Evolutionary conservation across 1,140 invertebrate genomes (phyloP), one percentile per base, ranked within the genome.

Genomic region (Drosophila nasuta): DNA sequence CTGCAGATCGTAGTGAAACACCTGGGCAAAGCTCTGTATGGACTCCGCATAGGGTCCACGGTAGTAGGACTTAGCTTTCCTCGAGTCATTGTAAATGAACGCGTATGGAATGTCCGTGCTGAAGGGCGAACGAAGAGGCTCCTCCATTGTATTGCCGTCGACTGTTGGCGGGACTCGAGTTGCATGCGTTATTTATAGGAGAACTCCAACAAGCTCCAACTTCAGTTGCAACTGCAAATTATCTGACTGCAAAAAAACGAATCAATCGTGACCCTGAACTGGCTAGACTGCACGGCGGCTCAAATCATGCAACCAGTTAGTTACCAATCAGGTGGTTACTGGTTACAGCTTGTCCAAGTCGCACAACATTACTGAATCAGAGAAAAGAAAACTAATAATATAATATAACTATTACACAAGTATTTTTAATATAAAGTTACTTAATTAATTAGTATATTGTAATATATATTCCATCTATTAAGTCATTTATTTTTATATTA

Each of bases 101-200:
- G 88, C 88, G 46, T 75, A 51, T 0, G 88, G 88, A 4, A 91
- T 75, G 5, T 91, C 88, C 52, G 70, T 68, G 8, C 71, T 77
- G 5, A 81, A 91, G 0, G 88, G 88, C 73, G 88, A 75, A 25
- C 56, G 59, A 25, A 91, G 68, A 2, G n/a, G 48, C 7, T 57
- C 65, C 46, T 38, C 10, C 33, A 54, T 49, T 75, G 80, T 83
- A 62, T 58, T 68, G 11, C 17, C 3, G 13, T 54, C 38, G 54
- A 85, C 85, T 88, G 68, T 68, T 35, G 20, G 6, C 30, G 15
- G 3, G 11, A 28, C 46, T 20, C 58, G 41, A 69, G 77, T 13
- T 28, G n/a, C 57, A 35, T 7, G 35, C 28, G 51, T 17, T 35
- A 58, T 85, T 81, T 88, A 88, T 88, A 80, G 30, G 7, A 49